Conservation (phyloP, 2,888 invertebrate species). For the Lasius platythorax region DNA sequence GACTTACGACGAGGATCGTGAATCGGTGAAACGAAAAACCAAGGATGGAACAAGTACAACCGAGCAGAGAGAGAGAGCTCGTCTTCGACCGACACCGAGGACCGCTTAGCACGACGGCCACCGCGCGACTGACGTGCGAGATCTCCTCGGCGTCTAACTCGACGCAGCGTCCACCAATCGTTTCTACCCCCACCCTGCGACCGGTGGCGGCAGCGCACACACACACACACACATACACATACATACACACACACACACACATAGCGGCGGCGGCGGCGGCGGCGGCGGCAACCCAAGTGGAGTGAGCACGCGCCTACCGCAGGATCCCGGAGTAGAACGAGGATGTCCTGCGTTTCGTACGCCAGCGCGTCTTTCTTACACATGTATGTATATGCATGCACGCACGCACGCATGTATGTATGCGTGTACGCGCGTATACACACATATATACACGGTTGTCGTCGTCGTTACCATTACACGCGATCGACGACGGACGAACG, state of each 20-base stretch:
- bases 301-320: constrained; percentile 71
- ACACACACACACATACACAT: not conserved
- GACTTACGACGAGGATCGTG: not conserved
- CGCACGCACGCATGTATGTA: not conserved
- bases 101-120: constrained; percentile 81
- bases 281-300: constrained; percentile 56
- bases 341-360: constrained; percentile 55
- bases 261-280: constrained; percentile 50
- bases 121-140: constrained; percentile 84
- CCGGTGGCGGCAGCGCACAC: constrained; percentile 66
- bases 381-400: not conserved
- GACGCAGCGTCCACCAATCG: constrained; percentile 83
- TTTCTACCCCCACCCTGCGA: constrained; percentile 77
- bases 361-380: constrained; percentile 41
- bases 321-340: constrained; percentile 54
- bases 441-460: not conserved
- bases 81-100: constrained; percentile 48
- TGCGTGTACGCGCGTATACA: constrained; percentile 10
- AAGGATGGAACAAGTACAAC: not conserved
- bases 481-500: constrained; percentile 44
- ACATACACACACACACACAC: constrained; percentile 51
- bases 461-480: constrained; percentile 46
- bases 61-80: constrained; percentile 17
- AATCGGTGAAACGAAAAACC: not conserved
- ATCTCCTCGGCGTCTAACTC: constrained; percentile 83